These are phyloP conservation scores for Neoascia interrupta DNA, from an alignment of 2,888 invertebrate species.

Conservation along the genomic window DNA sequence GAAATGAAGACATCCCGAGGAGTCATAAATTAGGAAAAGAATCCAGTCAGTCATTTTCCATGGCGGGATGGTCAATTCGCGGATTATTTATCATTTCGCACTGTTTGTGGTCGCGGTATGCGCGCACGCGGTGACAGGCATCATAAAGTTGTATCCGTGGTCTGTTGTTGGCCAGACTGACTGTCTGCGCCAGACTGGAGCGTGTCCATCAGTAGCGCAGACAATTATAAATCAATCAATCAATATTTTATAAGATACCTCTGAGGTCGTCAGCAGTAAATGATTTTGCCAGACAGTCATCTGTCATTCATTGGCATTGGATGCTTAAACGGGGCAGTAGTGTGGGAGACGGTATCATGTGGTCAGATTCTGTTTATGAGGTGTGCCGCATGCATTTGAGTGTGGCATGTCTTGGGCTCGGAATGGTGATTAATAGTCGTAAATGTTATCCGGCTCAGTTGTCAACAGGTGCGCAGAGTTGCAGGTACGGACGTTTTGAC, in stretches of 20 bases:
- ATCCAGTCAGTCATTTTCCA: constrained; percentile 47
- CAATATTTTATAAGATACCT: constrained; percentile 32
- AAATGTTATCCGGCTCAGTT: neutral
- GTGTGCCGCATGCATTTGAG: constrained; percentile 39
- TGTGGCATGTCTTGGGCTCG: constrained; percentile 1
- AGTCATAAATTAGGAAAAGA: constrained; percentile 54
- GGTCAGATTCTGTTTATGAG: constrained; percentile 23
- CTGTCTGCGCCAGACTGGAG: constrained; percentile 40
- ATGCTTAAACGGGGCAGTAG: constrained; percentile 11
- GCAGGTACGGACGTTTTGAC: constrained; percentile 21
- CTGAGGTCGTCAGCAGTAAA: constrained; percentile 34
- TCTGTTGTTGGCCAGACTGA: constrained; percentile 29
- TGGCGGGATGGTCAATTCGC: constrained; percentile 55
- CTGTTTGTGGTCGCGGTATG: constrained; percentile 7
- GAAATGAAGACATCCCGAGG: constrained; percentile 56
- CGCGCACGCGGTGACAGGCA: constrained; percentile 33
- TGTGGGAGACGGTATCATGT: neutral
- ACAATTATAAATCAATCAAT: constrained; percentile 69
- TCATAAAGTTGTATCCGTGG: constrained; percentile 30
- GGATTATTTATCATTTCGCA: constrained; percentile 62
- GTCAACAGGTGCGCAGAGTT: constrained; percentile 45
- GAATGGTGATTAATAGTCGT: constrained; percentile 38
- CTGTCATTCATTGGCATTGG: constrained; percentile 49
- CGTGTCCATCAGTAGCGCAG: constrained; percentile 52
- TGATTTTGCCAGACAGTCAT: constrained; percentile 51